These are phyloP conservation scores for Hiodon alosoides DNA, from an alignment of 2,113 vertebrate species.

Conservation along the genomic window DNA sequence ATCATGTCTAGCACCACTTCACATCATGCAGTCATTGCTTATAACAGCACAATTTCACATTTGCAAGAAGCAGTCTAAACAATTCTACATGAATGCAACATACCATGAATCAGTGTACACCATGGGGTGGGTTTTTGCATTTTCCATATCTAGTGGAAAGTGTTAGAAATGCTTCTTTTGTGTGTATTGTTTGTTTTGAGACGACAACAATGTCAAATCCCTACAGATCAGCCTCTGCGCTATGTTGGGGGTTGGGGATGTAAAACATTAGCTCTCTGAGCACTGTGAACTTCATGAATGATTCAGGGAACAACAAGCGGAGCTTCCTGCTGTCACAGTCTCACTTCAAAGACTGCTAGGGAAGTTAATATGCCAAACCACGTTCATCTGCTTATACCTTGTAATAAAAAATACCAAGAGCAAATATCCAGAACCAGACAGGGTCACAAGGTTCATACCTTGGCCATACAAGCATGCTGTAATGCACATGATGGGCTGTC, in stretches of 20 bases:
- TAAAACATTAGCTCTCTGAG: not conserved
- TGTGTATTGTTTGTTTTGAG: not conserved
- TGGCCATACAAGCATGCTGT: not conserved
- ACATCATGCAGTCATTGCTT: too few relatives aligned
- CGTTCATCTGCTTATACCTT: not conserved
- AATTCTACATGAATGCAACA: not conserved
- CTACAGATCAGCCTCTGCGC: not conserved
- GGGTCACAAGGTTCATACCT: not conserved
- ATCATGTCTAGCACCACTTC: not conserved
- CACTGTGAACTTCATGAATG: not conserved
- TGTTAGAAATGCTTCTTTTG: not conserved
- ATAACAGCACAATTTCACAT: too few relatives aligned
- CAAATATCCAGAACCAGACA: not conserved
- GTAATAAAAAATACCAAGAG: not conserved
- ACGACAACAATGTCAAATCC: not conserved
- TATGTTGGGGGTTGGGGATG: not conserved
- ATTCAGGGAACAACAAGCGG: not conserved
- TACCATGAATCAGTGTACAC: not conserved
- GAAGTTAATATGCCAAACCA: not conserved
- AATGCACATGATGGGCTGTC: not conserved
- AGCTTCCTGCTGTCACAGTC: slow-evolving; percentile 6
- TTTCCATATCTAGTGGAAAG: not conserved
- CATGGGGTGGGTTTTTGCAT: not conserved
- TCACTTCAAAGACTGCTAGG: not conserved
- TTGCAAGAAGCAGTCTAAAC: not conserved